phyloP scores from a whole-genome alignment of 2,113 vertebrate species.

The Bagarius yarrelli region DNA sequence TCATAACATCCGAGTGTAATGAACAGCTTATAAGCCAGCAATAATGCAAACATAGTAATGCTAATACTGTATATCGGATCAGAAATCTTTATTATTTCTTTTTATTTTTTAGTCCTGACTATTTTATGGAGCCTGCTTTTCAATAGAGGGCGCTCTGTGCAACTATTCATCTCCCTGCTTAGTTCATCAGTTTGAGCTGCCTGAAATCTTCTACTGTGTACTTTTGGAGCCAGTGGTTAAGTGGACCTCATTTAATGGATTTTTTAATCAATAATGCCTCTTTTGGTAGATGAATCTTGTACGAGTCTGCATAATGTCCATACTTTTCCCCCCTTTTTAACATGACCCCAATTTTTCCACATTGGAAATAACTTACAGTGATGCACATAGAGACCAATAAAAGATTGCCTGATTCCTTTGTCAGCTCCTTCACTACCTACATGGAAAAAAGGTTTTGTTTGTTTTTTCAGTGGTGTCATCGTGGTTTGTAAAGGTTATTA shows the following conservation, averaged over 20 bases:
- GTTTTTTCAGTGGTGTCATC: background rate
- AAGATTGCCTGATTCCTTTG: background rate
- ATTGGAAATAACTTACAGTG: background rate
- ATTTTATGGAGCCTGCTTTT: background rate
- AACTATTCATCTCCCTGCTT: background rate
- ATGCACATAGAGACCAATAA: background rate
- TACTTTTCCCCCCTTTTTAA: background rate
- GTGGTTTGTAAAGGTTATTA: background rate
- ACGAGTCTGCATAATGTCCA: background rate
- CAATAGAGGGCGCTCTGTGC: conserved; percentile 42
- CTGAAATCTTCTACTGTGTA: conserved; percentile 5
- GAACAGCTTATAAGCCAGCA: background rate
- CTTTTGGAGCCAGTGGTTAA: conserved; percentile 29
- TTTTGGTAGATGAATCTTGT: conserved; percentile 26
- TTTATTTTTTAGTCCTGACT: background rate
- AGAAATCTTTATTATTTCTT: background rate
- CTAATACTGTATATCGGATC: background rate
- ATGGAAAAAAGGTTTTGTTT: background rate
- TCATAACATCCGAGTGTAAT: background rate
- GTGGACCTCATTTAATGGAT: conserved; percentile 27
- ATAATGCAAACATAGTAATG: too few relatives aligned
- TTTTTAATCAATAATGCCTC: conserved; percentile 41
- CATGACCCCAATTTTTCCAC: background rate
- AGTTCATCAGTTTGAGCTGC: background rate
- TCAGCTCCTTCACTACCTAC: background rate